A percentile compares a stretch with the other conserved stretches of the same genome.
Evolutionary conservation across 2,797 vertebrate genomes (phyloP).

Genomic region (Botia kubotai): DNA sequence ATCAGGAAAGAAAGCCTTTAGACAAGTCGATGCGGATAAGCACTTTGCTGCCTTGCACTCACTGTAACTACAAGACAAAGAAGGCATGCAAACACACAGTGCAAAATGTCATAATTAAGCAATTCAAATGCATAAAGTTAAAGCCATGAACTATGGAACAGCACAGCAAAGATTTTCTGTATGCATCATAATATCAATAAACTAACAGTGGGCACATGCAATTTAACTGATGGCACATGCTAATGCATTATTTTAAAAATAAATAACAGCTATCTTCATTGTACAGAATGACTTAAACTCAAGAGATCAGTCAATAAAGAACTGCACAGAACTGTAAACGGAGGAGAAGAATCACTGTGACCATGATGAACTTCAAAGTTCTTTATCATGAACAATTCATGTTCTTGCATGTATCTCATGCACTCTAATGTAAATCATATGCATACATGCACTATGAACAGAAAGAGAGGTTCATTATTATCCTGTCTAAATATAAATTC

Average conservation of each 20-base stretch:
- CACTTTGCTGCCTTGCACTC: background rate
- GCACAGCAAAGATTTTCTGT: background rate
- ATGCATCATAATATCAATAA: background rate
- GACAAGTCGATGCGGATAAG: constrained; percentile 13
- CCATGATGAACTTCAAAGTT: background rate
- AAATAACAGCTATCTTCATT: background rate
- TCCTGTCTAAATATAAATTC: background rate
- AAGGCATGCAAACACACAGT: background rate
- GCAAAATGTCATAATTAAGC: background rate
- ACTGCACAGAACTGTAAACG: background rate
- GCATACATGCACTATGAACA: background rate
- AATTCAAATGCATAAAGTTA: background rate
- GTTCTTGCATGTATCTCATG: background rate
- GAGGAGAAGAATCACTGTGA: background rate
- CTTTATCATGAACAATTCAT: background rate
- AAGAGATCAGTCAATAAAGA: background rate
- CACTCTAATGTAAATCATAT: background rate
- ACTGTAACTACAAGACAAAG: constrained; percentile 20
- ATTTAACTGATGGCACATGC: background rate
- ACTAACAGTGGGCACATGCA: background rate
- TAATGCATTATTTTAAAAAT: background rate
- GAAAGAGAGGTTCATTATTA: background rate
- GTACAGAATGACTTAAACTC: background rate
- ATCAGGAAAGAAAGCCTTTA: constrained; percentile 20
- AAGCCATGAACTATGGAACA: background rate